These are phyloP conservation scores for Ceuthmochares aereus DNA, from an alignment of 2,113 vertebrate species.

Conservation along the genomic window DNA sequence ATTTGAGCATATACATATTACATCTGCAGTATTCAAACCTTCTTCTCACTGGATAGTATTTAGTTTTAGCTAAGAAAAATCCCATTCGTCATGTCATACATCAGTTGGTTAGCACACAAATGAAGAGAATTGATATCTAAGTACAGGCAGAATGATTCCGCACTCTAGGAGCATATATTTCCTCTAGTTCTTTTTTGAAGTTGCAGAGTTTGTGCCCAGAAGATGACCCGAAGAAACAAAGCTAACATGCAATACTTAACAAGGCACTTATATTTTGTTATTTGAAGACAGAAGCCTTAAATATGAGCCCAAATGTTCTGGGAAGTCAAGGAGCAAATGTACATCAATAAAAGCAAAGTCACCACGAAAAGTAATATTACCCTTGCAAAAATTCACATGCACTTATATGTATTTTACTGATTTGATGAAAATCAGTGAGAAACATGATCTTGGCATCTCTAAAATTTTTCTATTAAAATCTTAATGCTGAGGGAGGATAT, in stretches of 20 bases:
- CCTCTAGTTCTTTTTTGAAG: not conserved
- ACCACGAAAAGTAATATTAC: not conserved
- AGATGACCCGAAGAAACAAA: not conserved
- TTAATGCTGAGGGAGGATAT: not conserved
- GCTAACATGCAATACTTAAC: not conserved
- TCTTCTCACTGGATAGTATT: not conserved
- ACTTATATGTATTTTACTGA: not conserved
- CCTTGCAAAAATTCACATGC: not conserved
- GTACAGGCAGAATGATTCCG: not conserved
- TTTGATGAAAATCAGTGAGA: not conserved
- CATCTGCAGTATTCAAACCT: not conserved
- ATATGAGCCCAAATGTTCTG: not conserved
- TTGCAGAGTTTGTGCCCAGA: not conserved
- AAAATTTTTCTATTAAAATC: not conserved
- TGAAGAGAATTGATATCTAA: not conserved
- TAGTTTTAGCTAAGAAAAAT: not conserved
- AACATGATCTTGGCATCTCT: not conserved
- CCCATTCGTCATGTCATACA: not conserved
- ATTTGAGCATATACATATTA: not conserved
- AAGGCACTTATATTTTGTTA: not conserved
- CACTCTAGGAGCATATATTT: not conserved
- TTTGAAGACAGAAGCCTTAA: not conserved
- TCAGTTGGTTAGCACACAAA: not conserved
- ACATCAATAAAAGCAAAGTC: not conserved
- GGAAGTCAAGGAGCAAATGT: not conserved